These are phyloP conservation scores for Drosophila meridiana DNA, from an alignment of 2,888 invertebrate genomes.

Conservation along the genomic window DNA sequence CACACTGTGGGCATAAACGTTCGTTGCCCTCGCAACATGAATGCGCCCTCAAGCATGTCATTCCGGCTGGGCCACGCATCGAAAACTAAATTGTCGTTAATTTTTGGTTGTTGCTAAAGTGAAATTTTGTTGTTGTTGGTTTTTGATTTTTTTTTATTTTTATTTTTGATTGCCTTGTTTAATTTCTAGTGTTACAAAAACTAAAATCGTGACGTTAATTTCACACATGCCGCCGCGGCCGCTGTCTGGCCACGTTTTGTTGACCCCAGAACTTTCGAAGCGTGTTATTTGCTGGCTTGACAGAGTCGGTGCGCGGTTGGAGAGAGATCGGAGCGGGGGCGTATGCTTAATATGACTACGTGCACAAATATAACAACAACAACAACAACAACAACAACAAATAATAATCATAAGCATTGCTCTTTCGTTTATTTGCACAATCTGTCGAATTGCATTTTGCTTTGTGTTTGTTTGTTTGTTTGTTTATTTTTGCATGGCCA, in stretches of 20 bases:
- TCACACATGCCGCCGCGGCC: slow-evolving; percentile 54
- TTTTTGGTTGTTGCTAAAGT: slow-evolving; percentile 65
- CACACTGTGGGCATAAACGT: slow-evolving; percentile 31
- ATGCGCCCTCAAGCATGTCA: slow-evolving; percentile 80
- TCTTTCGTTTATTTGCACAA: slow-evolving; percentile 47
- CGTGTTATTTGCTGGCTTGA: slow-evolving; percentile 53
- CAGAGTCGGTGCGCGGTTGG: background rate
- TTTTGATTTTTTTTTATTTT: slow-evolving; percentile 17
- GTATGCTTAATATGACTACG: slow-evolving; percentile 21
- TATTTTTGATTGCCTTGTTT: slow-evolving; percentile 16
- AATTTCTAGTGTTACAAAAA: slow-evolving; percentile 42
- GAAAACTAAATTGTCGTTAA: slow-evolving; percentile 69
- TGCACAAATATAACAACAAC: background rate
- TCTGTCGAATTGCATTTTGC: slow-evolving; percentile 40
- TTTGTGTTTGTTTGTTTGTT: slow-evolving; percentile 9
- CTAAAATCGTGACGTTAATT: slow-evolving; percentile 65
- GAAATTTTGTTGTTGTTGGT: slow-evolving; percentile 56
- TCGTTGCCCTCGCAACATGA: slow-evolving; percentile 71
- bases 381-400: background rate
- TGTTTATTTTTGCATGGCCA: slow-evolving; percentile 32
- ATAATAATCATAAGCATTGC: slow-evolving; percentile 34
- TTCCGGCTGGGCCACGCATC: slow-evolving; percentile 23
- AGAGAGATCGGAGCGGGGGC: background rate
- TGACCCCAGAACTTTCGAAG: slow-evolving; percentile 67
- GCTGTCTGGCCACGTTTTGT: slow-evolving; percentile 57